These are phyloP conservation scores for Aleiodes testaceus DNA, from an alignment of 2,888 invertebrate species.

Conservation along the genomic window DNA sequence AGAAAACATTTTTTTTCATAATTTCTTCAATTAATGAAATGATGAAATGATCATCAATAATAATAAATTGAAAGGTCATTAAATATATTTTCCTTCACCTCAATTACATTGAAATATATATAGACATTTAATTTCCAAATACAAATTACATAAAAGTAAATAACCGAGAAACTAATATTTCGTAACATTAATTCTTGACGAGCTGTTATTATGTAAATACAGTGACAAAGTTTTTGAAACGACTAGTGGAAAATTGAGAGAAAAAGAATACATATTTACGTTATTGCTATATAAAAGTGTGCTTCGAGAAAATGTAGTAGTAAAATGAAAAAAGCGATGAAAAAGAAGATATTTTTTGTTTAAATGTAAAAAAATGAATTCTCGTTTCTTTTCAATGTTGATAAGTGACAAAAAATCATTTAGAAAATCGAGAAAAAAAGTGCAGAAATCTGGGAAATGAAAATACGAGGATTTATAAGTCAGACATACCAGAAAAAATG, in stretches of 20 bases:
- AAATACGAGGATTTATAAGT: conserved; percentile 15
- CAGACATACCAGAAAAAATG: conserved; percentile 16
- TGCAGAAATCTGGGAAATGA: not conserved
- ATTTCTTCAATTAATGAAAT: too few species aligned
- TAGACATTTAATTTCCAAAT: conserved; percentile 1
- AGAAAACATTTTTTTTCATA: too few species aligned
- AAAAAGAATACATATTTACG: conserved; percentile 1
- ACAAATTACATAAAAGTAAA: not conserved
- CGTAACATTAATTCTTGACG: conserved; percentile 27
- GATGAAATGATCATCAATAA: not conserved
- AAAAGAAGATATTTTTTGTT: too few species aligned
- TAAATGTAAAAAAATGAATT: too few species aligned
- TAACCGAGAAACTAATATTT: conserved; percentile 6
- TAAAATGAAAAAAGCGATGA: not conserved
- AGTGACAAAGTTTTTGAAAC: not conserved
- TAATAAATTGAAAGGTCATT: not conserved
- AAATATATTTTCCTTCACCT: not conserved
- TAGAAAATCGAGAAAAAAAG: not conserved
- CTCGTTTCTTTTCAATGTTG: too few species aligned
- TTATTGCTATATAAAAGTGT: not conserved
- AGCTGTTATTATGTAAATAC: conserved; percentile 16
- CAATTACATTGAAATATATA: not conserved
- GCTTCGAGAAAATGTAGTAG: not conserved
- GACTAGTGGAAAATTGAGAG: not conserved
- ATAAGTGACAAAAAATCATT: not conserved